These are phyloP conservation scores for Orthonevra nobilis DNA, from an alignment of 2,888 invertebrate species.

Conservation along the genomic window DNA sequence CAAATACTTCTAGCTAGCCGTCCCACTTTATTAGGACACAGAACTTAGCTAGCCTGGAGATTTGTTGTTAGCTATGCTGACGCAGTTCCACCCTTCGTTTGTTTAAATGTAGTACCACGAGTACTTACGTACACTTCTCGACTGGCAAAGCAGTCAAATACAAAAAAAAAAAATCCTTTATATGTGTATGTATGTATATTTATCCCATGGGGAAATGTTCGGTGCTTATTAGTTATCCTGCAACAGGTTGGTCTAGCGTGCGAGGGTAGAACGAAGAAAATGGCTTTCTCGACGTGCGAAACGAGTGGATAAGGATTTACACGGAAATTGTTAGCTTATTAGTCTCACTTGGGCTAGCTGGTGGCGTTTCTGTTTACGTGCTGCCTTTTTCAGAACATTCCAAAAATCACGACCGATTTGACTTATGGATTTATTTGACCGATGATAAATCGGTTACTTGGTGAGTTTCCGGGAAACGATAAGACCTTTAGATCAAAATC, in stretches of 20 bases:
- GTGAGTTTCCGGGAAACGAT: slow-evolving; percentile 6
- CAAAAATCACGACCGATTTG: slow-evolving; percentile 29
- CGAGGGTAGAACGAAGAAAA: slow-evolving; percentile 23
- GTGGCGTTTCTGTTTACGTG: slow-evolving; percentile 14
- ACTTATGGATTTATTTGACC: slow-evolving; percentile 33
- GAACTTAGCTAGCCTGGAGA: slow-evolving; percentile 27
- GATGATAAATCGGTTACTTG: slow-evolving; percentile 12
- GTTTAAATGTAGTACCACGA: slow-evolving; percentile 6
- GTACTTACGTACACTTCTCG: slow-evolving; percentile 12
- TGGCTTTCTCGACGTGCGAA: slow-evolving; percentile 42
- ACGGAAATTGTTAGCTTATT: slow-evolving; percentile 48
- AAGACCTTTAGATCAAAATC: slow-evolving; percentile 19
- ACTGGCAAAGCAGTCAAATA: slow-evolving; percentile 22
- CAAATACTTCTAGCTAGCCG: slow-evolving; percentile 58
- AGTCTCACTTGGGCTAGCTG: slow-evolving; percentile 40
- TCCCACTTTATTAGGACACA: slow-evolving; percentile 64
- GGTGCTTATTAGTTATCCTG: slow-evolving; percentile 38
- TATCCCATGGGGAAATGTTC: slow-evolving; percentile 4
- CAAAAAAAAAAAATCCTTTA: slow-evolving; percentile 10
- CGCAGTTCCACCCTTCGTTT: slow-evolving; percentile 56
- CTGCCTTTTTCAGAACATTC: slow-evolving; percentile 2
- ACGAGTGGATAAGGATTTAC: slow-evolving; percentile 48
- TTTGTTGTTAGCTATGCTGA: slow-evolving; percentile 57
- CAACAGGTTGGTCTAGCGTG: slow-evolving; percentile 60
- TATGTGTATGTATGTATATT: too few species aligned